Evolutionary conservation across 1,140 invertebrate genomes (phyloP).

Genomic region (Lanistes nyassanus): DNA sequence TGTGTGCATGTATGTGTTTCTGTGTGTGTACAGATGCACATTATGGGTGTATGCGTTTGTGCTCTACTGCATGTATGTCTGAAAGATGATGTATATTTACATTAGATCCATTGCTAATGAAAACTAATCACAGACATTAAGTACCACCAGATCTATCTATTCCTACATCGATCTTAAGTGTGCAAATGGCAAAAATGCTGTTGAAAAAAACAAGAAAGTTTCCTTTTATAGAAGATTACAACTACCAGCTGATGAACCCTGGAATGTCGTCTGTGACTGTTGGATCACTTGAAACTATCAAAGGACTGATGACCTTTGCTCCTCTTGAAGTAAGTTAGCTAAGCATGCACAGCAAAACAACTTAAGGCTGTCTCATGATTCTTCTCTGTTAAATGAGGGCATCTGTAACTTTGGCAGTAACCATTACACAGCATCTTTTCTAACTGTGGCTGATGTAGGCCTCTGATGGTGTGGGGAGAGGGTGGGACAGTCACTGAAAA

Average conservation of each 20-base stretch:
- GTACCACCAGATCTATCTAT: background rate
- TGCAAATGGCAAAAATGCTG: background rate
- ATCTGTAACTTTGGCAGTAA: too few relatives aligned
- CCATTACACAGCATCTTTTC: too few relatives aligned
- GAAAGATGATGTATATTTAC: too few relatives aligned
- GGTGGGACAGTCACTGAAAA: too few relatives aligned
- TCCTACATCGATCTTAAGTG: background rate
- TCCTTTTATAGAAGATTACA: constrained; percentile 52
- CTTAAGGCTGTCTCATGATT: background rate
- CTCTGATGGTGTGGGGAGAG: too few relatives aligned
- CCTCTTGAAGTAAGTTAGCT: constrained; percentile 58
- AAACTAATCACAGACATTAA: background rate
- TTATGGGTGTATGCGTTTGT: too few relatives aligned
- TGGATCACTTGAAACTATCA: constrained; percentile 51
- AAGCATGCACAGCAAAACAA: background rate
- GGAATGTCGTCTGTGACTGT: constrained; percentile 61
- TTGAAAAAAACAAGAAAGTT: background rate
- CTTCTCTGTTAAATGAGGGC: too few relatives aligned
- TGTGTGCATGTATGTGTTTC: too few relatives aligned
- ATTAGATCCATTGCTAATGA: too few relatives aligned
- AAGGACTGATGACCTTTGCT: constrained; percentile 61
- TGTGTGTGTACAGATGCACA: too few relatives aligned
- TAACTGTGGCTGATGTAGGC: too few relatives aligned
- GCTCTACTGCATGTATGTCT: too few relatives aligned
- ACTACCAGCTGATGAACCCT: constrained; percentile 59